Conservation (phyloP, 1,140 invertebrate species). For the Drosophila bocki region DNA sequence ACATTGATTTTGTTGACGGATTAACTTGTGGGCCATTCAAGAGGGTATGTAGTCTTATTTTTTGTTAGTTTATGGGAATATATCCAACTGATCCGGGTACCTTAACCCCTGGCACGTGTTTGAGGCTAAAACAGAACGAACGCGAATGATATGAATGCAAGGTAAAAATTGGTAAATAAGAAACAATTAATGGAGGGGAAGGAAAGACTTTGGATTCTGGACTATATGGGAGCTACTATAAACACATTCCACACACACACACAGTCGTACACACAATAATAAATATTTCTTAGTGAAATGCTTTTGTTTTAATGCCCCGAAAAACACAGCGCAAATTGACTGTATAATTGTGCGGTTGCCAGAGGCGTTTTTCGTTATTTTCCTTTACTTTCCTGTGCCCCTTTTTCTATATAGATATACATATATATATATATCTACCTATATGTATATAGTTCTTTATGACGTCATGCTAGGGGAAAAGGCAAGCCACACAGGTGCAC, state of each 20-base stretch:
- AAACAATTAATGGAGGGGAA: constrained; percentile 10
- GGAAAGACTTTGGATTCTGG: constrained; percentile 25
- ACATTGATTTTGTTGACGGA: constrained; percentile 5
- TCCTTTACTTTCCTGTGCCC: constrained; percentile 1
- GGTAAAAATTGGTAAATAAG: constrained; percentile 24
- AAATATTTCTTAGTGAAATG: constrained; percentile 78
- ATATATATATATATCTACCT: not conserved
- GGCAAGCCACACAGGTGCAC: constrained; percentile 22
- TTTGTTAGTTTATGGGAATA: constrained; percentile 10
- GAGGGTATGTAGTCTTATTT: too few relatives aligned
- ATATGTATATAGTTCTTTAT: constrained; percentile 21
- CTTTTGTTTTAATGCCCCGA: constrained; percentile 82
- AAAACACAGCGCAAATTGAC: constrained; percentile 81
- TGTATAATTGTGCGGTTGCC: constrained; percentile 75
- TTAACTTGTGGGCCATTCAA: too few relatives aligned
- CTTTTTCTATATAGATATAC: constrained; percentile 13
- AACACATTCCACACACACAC: constrained; percentile 64
- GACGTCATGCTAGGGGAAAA: constrained; percentile 19
- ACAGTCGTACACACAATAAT: constrained; percentile 59
- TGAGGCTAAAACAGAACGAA: constrained; percentile 10
- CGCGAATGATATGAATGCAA: constrained; percentile 1
- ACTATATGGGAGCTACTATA: constrained; percentile 56
- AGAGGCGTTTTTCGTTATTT: constrained; percentile 29
- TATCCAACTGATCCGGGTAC: constrained; percentile 14
- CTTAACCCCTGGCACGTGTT: constrained; percentile 22